Evolutionary conservation across 2,888 invertebrate species (phyloP), one percentile per base, ranked within the genome.

Genomic region (Petrophora chlorosata): DNA sequence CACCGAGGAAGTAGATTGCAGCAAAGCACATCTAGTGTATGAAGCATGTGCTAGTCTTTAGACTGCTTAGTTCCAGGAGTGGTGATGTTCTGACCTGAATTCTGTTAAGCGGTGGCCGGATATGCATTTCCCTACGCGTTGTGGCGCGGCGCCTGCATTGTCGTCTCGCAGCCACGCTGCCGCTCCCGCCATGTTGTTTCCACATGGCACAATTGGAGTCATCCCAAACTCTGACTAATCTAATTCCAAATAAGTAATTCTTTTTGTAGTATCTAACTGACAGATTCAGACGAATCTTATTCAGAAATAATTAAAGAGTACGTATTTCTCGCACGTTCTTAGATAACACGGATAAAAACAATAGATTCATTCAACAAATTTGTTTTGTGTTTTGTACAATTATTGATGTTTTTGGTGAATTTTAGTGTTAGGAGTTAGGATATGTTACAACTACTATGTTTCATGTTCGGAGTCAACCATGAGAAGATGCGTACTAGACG

Each of bases 1-100:
- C 53, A 65, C 62, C 65, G 73, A 74, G 75, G 47, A 47, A 47
- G 28, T 35, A 23, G 22, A 70, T 63, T 68, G 65, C 61, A 62
- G 39, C 25, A 22, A 43, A 9, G 9, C 10, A 26, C 33, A 33
- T 33, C 15, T 12, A 30, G n/a, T n/a, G n/a, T n/a, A n/a, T n/a
- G n/a, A n/a, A n/a, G n/a, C n/a, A n/a, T n/a, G 19, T 2, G 5
- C 7, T 2, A 19, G 19, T 5, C 4, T 19, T 5, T 7, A 19
- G 19, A 3, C 2, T 22, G 7, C 22, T 5, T 22, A 5, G 8
- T 4, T 15, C 29, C 0, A 35, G n/a, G 9, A 44, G 9, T 33
- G 8, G 14, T 17, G 17, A 9, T 2, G 9, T 17, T 5, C 33
- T 32, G 36, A 22, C 36, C 38, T 38, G 38, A 42, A 38, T 42